phyloP scores from a whole-genome alignment of 23 tunicate genomes.

The Ciona savignyi region DNA sequence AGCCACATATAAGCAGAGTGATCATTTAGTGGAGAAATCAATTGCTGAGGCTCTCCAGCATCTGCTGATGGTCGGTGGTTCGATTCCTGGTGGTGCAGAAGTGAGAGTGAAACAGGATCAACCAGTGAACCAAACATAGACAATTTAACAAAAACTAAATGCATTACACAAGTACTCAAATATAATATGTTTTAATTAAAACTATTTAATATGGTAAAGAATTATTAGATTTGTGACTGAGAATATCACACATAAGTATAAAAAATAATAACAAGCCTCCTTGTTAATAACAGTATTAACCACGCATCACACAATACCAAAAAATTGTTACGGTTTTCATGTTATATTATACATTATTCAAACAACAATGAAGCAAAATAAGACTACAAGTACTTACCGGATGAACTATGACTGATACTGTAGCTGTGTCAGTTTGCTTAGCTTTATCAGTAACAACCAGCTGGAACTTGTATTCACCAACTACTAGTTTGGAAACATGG shows the following conservation, averaged over 20 bases:
- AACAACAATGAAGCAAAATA: not conserved
- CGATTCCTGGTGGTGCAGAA: constrained; percentile 49
- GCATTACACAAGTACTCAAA: too few species aligned
- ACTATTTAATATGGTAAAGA: too few species aligned
- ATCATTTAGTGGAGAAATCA: constrained; percentile 44
- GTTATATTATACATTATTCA: not conserved
- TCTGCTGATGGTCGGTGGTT: constrained; percentile 84
- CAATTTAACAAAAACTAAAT: too few species aligned
- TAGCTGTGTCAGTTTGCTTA: constrained; percentile 69
- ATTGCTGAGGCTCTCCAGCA: constrained; percentile 55
- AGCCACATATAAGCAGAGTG: constrained; percentile 14
- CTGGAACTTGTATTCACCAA: constrained; percentile 66
- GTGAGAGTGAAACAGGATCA: too few species aligned
- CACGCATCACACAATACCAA: too few species aligned
- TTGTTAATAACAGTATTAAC: too few species aligned
- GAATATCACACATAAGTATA: too few species aligned
- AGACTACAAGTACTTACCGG: constrained; percentile 39
- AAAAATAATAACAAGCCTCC: too few species aligned
- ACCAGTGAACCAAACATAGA: too few species aligned
- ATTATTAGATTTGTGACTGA: too few species aligned
- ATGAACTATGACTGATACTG: constrained; percentile 68
- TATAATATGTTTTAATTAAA: too few species aligned
- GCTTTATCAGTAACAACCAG: constrained; percentile 78
- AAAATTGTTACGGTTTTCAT: too few species aligned
- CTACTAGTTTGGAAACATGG: constrained; percentile 60